Conservation (phyloP, 2,888 invertebrate species). For the Zonitis immaculata region DNA sequence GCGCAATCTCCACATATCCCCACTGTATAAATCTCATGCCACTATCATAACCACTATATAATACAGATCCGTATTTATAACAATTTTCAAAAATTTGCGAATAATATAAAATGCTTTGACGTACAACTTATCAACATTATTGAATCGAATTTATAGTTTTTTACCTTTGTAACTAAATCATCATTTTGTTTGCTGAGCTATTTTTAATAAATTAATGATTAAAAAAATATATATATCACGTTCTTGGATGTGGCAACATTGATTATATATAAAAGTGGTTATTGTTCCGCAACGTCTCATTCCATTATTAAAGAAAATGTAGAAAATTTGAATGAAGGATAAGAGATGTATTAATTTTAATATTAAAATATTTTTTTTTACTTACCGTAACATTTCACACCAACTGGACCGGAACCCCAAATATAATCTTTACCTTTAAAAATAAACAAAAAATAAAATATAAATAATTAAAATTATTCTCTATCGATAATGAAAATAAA, state of each 20-base stretch:
- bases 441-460: constrained; percentile 10
- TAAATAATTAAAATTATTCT: not conserved
- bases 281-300: constrained; percentile 17
- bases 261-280: not conserved
- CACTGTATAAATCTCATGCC: not conserved
- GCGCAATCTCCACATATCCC: not conserved
- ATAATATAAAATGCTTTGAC: too few relatives aligned
- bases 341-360: not conserved
- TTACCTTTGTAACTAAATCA: too few relatives aligned
- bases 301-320: constrained; percentile 5
- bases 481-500: not conserved
- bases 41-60: too few relatives aligned
- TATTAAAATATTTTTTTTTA: constrained; percentile 10
- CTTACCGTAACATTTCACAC: constrained; percentile 59
- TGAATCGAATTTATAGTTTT: too few relatives aligned
- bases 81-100: not conserved
- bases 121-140: too few relatives aligned
- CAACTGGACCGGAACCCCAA: constrained; percentile 58
- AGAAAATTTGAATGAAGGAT: constrained; percentile 10
- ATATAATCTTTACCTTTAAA: constrained; percentile 58
- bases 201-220: too few relatives aligned
- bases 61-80: not conserved
- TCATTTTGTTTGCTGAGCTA: too few relatives aligned
- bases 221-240: too few relatives aligned
- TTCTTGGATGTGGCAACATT: constrained; percentile 1